Evolutionary conservation across 2,113 vertebrate genomes (phyloP), one percentile per base, ranked within the genome.

Genomic region (Lipotes vexillifer): DNA sequence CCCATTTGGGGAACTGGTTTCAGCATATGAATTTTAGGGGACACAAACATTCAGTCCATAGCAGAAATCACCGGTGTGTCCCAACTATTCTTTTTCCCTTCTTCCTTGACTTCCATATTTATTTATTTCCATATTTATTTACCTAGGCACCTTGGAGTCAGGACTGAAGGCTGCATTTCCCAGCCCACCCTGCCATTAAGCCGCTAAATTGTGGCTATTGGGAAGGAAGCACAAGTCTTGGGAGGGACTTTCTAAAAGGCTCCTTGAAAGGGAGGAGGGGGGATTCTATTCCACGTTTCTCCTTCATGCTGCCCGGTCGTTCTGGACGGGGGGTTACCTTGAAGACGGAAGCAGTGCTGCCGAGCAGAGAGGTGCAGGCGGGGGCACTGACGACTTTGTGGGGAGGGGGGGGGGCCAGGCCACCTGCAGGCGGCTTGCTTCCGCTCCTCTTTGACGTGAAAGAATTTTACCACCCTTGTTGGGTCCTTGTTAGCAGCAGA

Each of bases 141-240:
- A 11, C 44, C n/a, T 23, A 18, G 29, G 29, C 18, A 23, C 74
- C 3, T 0, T 3, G 8, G 59, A 3, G 27, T 21, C 69, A 74
- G 63, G 33, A 38, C 9, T 10, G 41, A 38, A 38, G 65, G 23
- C 14, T 31, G 14, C 18, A 21, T 10, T 10, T 66, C 46, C 55
- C 12, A 29, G 25, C 0, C 25, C 29, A 49, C 71, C 57, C 12
- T n/a, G 49, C 61, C 61, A 11, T 63, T 31, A 6, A 65, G 63
- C 29, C 63, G 2, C 63, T 31, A 6, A 25, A n/a, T 0, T 20
- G 4, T 5, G 29, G 14, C 63, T 46, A 15, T 8, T 6, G 46
- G 72, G 25, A 84, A 78, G 55, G 31, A n/a, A 38, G 63, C 15
- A 23, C 1, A 8, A 36, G 90, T 1, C 10, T 8, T 18, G 41